A percentile compares a stretch with the other conserved stretches of the same genome.
phyloP scores from a whole-genome alignment of 2,888 invertebrate species.

The Orchesella flavescens region DNA sequence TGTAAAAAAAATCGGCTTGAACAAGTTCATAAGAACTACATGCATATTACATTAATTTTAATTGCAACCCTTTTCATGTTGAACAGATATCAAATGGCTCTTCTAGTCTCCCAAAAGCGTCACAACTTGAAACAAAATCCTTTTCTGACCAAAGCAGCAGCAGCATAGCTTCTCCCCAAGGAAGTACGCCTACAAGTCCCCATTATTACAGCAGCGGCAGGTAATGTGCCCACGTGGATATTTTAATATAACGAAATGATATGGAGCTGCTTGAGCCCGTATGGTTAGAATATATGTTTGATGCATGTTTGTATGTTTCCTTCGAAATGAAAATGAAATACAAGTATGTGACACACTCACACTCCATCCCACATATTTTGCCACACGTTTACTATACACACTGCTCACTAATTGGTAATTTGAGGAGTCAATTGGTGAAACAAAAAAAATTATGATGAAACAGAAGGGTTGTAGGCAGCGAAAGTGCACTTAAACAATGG shows the following conservation, averaged over 20 bases:
- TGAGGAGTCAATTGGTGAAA: too few species aligned
- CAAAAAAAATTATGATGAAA: too few species aligned
- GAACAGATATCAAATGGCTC: constrained; percentile 1
- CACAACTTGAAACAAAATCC: not conserved
- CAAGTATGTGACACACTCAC: too few species aligned
- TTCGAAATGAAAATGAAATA: too few species aligned
- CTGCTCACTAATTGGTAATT: too few species aligned
- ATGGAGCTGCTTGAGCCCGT: not conserved
- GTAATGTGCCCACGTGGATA: constrained; percentile 4
- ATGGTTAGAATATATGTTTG: not conserved
- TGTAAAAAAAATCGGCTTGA: constrained; percentile 7
- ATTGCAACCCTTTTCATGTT: not conserved
- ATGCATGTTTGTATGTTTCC: too few species aligned
- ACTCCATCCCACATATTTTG: too few species aligned
- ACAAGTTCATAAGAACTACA: not conserved
- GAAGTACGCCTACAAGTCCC: constrained; percentile 48
- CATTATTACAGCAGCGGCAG: constrained; percentile 58
- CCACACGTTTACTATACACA: too few species aligned
- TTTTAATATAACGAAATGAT: not conserved
- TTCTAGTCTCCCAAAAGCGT: not conserved
- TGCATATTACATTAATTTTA: not conserved
- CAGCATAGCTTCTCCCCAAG: constrained; percentile 30
- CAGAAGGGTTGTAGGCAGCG: too few species aligned
- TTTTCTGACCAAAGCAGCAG: not conserved
- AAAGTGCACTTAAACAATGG: too few species aligned